Evolutionary conservation across 2,888 invertebrate genomes (phyloP), one percentile per base, ranked within the genome.

Genomic region (Apocheima hispidaria): DNA sequence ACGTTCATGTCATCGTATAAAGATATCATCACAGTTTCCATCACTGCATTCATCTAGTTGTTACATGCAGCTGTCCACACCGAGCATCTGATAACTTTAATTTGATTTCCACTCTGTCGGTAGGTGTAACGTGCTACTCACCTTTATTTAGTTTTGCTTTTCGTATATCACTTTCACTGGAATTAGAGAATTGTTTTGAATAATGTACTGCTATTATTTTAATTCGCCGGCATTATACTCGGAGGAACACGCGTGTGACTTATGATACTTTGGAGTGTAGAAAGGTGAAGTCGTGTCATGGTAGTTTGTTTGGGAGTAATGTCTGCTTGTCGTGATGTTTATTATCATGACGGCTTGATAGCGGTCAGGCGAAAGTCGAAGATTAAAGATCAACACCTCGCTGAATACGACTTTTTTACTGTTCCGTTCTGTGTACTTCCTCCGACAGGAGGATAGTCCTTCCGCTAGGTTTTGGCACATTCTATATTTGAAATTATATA

Each of bases 131-230:
- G 60, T 58, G 63, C n/a, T n/a, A 61, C 44, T 63, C 61, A 65
- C 61, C 20, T 57, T 44, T 26, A 38, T 65, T 59, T 55, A 62
- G 50, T 61, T 57, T 60, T 65, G 59, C 49, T 60, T 61, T 54
- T 59, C 52, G 59, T 60, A 54, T 59, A 66, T 68, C 66, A 68
- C 70, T 70, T 70, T 70, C 70, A 68, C 70, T 66, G 49, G 20
- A 61, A 60, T 68, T 66, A 58, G 64, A 64, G 57, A 61, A 63
- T 57, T 52, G 28, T 53, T 57, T 68, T 53, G 38, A 57, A 64
- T 68, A 66, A 65, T 67, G 56, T 41, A 55, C 44, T 52, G 56
- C 51, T 60, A 69, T 69, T 69, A 65, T 60, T 49, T 60, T 69
- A 69, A 69, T 69, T 60, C 58, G 48, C 62, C 60, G 40, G 57